Base-by-base conservation (phyloP, 1,140 invertebrate genomes). In the Nomia melanderi region DNA sequence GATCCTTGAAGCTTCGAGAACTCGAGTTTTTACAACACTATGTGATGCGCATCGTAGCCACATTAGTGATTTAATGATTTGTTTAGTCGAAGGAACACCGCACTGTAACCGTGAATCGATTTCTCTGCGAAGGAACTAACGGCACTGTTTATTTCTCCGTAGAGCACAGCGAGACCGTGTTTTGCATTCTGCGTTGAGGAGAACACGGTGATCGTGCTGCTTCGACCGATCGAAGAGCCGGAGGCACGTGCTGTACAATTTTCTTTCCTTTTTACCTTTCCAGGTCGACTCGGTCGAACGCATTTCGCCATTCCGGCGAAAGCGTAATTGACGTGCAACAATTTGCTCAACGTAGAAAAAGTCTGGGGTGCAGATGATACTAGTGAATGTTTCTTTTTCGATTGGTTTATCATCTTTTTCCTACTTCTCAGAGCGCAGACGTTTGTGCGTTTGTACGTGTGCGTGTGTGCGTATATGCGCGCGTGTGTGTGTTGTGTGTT, bases 81-180 rank as follows among this genome's bases (percentile, higher is more conserved):
- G n/a, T n/a, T 27, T 54, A 77, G 66, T 64, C 29, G 23, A 60
- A 70, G 59, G 62, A 82, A 74, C 36, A 81, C 54, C 53, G 69
- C 44, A 78, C 69, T 78, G 60, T 78, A 59, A 78, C 50, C 57
- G 36, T 25, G 39, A 29, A 17, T 25, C 12, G n/a, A 47, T 50
- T 14, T 57, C 17, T 50, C 1, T 17, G 36, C 17, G 25, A n/a
- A 70, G 29, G 44, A 77, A 84, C 81, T 84, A 84, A 84, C 67
- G 81, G 47, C 82, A 84, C 82, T 84, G 82, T 83, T 57, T 50
- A 36, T 36, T 36, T 36, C 54, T 53, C 31, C 56, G 14, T n/a
- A 36, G 53, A 53, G 20, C n/a, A 53, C 7, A 31, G 36, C n/a
- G 8, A 36, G 9, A 44, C n/a, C n/a, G n/a, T n/a, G n/a, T 17